A percentile compares a stretch with the other conserved stretches of the same genome.
These are phyloP conservation scores for Athrips mouffetella DNA, from an alignment of 2,888 invertebrate genomes.

Conservation along the genomic window DNA sequence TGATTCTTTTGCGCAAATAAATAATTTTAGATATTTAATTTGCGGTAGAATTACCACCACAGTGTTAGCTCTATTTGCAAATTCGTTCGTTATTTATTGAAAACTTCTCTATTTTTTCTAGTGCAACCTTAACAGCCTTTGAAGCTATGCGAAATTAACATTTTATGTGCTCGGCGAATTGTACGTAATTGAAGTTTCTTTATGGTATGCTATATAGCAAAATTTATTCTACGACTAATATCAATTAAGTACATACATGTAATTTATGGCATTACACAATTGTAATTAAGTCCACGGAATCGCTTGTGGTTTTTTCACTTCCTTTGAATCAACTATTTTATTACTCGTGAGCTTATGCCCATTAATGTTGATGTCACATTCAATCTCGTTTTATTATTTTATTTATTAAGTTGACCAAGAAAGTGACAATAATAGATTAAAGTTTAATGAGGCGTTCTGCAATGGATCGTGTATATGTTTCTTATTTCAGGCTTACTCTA, in stretches of 20 bases:
- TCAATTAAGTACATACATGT: conserved; percentile 15
- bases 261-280: conserved; percentile 10
- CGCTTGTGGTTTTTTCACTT: background rate
- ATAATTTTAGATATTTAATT: no score
- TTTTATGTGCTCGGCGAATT: conserved; percentile 25
- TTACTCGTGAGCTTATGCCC: no score
- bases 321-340: no score
- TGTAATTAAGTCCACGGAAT: conserved; percentile 8
- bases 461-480: no score
- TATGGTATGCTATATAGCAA: conserved; percentile 25
- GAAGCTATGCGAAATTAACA: conserved; percentile 28
- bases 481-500: no score
- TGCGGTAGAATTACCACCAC: conserved; percentile 16
- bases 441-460: no score
- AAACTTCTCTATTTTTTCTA: conserved; percentile 17
- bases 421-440: no score
- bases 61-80: conserved; percentile 4
- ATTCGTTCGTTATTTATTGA: conserved; percentile 23
- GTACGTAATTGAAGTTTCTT: conserved; percentile 22
- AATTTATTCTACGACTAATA: conserved; percentile 19
- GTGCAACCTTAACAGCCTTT: conserved; percentile 14
- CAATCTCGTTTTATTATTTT: no score
- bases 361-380: no score
- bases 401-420: no score
- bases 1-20: conserved; percentile 8